Conservation (phyloP, 2,797 vertebrate genomes). For the Sebastes matsubarae region DNA sequence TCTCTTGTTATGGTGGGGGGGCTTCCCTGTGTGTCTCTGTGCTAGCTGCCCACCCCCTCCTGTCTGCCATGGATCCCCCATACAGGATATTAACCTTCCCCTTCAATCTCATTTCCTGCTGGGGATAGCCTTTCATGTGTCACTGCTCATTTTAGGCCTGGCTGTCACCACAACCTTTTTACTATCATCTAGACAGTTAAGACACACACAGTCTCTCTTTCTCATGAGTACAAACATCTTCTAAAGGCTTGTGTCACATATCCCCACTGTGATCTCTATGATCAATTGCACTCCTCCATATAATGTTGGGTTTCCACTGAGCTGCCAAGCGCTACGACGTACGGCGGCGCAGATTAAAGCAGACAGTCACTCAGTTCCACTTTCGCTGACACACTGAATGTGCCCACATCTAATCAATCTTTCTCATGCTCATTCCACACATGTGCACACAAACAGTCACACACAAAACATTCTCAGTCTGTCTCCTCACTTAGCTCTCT, state of each 20-base stretch:
- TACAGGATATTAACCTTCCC: constrained; percentile 80
- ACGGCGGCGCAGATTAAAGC: constrained; percentile 56
- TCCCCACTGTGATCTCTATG: constrained; percentile 23
- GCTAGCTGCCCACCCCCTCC: constrained; percentile 26
- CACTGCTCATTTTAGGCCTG: constrained; percentile 60
- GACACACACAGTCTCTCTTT: constrained; percentile 33
- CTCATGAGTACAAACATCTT: constrained; percentile 15
- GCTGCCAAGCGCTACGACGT: constrained; percentile 27
- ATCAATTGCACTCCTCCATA: constrained; percentile 33
- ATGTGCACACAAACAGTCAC: constrained; percentile 16
- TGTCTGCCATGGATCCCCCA: constrained; percentile 36
- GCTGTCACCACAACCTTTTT: constrained; percentile 75
- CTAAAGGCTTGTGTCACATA: constrained; percentile 16
- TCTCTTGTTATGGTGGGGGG: constrained; percentile 63
- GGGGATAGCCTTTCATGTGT: constrained; percentile 77
- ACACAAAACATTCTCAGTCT: constrained; percentile 22
- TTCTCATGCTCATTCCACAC: constrained; percentile 23
- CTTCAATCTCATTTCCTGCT: constrained; percentile 78
- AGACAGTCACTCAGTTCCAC: constrained; percentile 53
- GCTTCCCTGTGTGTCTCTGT: constrained; percentile 45
- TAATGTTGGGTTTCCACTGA: constrained; percentile 25
- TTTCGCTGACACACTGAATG: constrained; percentile 50
- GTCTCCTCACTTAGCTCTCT: constrained; percentile 25
- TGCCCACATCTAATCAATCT: constrained; percentile 59
- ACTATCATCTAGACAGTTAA: constrained; percentile 19